Percentiles rank a stretch among this genome's conserved stretches.
These are phyloP conservation scores for Scaeva pyrastri DNA, from an alignment of 2,888 invertebrate species.

Conservation along the genomic window DNA sequence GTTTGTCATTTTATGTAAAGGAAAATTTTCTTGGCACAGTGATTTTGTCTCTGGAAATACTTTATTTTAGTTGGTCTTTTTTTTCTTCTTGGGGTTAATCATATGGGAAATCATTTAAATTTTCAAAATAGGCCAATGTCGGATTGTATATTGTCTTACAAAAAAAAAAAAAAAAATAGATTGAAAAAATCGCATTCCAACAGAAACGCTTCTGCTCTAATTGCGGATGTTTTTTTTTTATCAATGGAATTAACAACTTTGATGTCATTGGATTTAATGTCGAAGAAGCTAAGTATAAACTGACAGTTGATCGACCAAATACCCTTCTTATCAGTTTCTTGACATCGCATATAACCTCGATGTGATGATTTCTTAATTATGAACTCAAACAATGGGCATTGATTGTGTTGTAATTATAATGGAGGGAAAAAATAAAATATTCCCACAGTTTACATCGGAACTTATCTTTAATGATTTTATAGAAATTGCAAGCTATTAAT, in stretches of 20 bases:
- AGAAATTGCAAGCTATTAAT: neutral
- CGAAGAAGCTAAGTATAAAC: neutral
- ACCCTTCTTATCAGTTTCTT: slow-evolving; percentile 50
- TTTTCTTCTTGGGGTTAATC: neutral
- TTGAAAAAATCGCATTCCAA: slow-evolving; percentile 30
- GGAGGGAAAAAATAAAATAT: slow-evolving; percentile 1
- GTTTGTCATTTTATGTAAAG: neutral
- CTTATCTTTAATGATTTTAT: neutral
- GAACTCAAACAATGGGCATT: neutral
- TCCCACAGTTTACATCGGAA: neutral
- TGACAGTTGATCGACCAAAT: slow-evolving; percentile 24
- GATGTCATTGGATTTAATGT: slow-evolving; percentile 28
- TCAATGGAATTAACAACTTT: slow-evolving; percentile 34
- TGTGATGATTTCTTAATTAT: neutral
- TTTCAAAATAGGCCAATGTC: slow-evolving; percentile 53
- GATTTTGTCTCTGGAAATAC: slow-evolving; percentile 7
- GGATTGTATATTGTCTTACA: neutral
- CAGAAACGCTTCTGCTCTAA: slow-evolving; percentile 1
- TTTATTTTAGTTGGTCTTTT: slow-evolving; percentile 20
- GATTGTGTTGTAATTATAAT: slow-evolving; percentile 6
- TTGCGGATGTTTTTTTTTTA: slow-evolving; percentile 12
- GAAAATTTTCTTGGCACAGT: neutral
- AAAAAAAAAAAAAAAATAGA: too few relatives aligned
- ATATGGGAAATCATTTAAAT: slow-evolving; percentile 29
- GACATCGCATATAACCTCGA: slow-evolving; percentile 17